A percentile compares a stretch with the other conserved stretches of the same genome.
phyloP scores from a whole-genome alignment of 2,888 invertebrate species.

The Apamea monoglypha region DNA sequence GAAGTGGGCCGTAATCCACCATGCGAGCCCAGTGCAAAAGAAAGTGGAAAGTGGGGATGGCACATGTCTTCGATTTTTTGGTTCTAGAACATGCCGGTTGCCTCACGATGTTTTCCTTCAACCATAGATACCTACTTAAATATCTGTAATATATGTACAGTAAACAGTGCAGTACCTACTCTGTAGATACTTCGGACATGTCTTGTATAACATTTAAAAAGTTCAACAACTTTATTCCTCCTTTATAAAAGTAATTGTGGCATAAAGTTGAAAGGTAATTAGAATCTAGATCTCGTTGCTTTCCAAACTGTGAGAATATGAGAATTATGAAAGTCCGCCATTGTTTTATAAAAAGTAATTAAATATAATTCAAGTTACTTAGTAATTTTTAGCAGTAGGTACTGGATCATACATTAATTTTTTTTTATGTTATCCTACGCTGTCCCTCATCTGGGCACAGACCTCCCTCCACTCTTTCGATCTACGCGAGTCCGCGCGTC shows the following conservation, averaged over 20 bases:
- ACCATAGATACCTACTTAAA: no score
- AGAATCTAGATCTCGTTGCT: conserved; percentile 24
- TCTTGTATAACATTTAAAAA: conserved; percentile 12
- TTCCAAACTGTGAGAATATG: conserved; percentile 43
- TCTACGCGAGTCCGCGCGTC: no score
- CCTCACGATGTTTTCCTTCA: no score
- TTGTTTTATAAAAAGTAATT: conserved; percentile 31
- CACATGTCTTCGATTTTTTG: no score
- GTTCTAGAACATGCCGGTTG: no score
- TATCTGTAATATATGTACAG: no score
- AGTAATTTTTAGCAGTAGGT: neutral
- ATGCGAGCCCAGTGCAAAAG: no score
- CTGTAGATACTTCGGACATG: neutral
- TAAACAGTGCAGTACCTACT: neutral
- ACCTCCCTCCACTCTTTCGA: no score
- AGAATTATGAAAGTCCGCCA: conserved; percentile 31
- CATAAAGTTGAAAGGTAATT: conserved; percentile 5
- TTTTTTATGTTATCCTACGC: no score
- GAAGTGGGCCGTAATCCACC: no score
- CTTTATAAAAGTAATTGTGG: neutral
- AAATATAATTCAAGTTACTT: neutral
- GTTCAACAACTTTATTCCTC: conserved; percentile 8
- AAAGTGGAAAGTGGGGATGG: no score
- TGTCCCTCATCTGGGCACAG: no score
- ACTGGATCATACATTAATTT: neutral